Conservation (phyloP, 2,888 invertebrate species). For the Plagodis dolabraria region DNA sequence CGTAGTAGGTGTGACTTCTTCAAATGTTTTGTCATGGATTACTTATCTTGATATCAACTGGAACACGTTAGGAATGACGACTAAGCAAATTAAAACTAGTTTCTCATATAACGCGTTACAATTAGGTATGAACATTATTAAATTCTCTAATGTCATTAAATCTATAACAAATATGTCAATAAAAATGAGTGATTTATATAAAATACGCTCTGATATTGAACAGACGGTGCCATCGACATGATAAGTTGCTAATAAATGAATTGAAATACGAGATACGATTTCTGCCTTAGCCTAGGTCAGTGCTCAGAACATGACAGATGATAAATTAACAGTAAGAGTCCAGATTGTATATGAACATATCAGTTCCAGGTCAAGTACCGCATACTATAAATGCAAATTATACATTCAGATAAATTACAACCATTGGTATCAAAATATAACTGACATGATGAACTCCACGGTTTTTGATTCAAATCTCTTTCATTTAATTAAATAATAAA, state of each 20-base stretch:
- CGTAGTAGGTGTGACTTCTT: slow-evolving; percentile 19
- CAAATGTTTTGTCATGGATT: slow-evolving; percentile 22
- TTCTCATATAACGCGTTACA: too few species aligned
- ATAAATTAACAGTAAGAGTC: slow-evolving; percentile 12
- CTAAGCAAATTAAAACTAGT: slow-evolving; percentile 10
- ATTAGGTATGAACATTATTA: too few species aligned
- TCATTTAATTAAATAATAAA: too few species aligned
- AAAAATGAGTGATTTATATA: slow-evolving; percentile 20
- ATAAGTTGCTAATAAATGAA: slow-evolving; percentile 39
- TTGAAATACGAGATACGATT: slow-evolving; percentile 40
- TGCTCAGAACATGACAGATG: slow-evolving; percentile 37
- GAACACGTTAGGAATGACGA: slow-evolving; percentile 8
- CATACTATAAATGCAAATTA: too few species aligned
- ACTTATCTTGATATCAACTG: slow-evolving; percentile 22
- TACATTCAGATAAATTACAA: too few species aligned
- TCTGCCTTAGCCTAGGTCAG: slow-evolving; percentile 56
- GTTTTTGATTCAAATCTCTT: too few species aligned
- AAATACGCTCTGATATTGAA: slow-evolving; percentile 6
- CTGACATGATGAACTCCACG: too few species aligned
- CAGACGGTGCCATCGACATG: slow-evolving; percentile 34
- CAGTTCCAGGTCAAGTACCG: too few species aligned
- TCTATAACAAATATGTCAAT: not conserved
- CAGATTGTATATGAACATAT: not conserved
- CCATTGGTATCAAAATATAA: too few species aligned
- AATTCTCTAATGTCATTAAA: too few species aligned